Base-by-base conservation (phyloP, 2,113 vertebrate genomes). In the Macaca nemestrina region DNA sequence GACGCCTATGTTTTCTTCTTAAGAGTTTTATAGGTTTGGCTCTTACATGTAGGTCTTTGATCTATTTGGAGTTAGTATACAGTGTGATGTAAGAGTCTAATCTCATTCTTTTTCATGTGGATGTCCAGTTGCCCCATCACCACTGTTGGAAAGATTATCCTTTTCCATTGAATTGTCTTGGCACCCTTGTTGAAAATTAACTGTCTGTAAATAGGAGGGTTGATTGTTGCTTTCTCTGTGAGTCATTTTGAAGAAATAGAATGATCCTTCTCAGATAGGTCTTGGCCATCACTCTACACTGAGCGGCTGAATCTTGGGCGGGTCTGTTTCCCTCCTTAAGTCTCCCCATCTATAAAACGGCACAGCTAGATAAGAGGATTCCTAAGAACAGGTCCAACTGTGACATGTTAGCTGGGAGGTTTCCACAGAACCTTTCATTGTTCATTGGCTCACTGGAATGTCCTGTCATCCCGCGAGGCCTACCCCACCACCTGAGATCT, bases 401-500 rank as follows among this genome's bases (percentile, higher is more conserved):
- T 18, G n/a, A 45, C 18, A 22, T 4, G 32, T 4, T 30, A 84
- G 80, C 61, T 35, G 12, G 48, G 32, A 70, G 27, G 17, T 55
- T 61, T 86, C 52, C 7, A 3, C 2, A 59, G 73, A 20, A 38
- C n/a, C 38, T 93, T 22, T 78, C 32, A 1, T 1, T 20, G 50
- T 22, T 78, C 32, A 2, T 1, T 43, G 50, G 30, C 43, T 48
- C n/a, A 73, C 67, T 27, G 40, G 22, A 38, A 43, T 23, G 1
- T 38, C 48, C 18, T 14, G 0, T 48, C 59, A 50, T 76, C 20
- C 64, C 1, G 0, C 18, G 61, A 40, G n/a, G n/a, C 18, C 20
- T 20, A 1, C 30, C 52, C 35, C 18, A 8, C 68, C 59, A 48
- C 23, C 84, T 20, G 32, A 73, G 52, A 32, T 70, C 52, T 10